Conservation (phyloP, 2,113 vertebrate species). For the Gallinago media region DNA sequence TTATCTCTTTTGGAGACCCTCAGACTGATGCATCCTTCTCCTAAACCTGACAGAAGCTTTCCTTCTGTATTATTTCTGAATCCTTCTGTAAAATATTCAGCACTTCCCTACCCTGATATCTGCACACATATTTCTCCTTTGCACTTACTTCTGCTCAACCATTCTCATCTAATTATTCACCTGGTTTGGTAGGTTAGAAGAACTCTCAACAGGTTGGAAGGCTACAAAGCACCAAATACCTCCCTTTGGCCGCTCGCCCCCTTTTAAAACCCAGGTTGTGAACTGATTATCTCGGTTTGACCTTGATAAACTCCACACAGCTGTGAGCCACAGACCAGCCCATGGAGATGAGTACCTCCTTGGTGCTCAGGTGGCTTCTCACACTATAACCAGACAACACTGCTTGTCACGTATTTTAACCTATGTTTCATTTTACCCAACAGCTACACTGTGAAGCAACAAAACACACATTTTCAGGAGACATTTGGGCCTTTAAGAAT, state of each 20-base stretch:
- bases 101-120: not conserved
- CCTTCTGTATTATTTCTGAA: no score
- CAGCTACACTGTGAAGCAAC: not conserved
- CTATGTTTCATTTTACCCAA: not conserved
- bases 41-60: not conserved
- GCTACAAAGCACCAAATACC: not conserved
- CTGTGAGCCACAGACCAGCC: not conserved
- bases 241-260: not conserved
- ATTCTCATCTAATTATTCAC: not conserved
- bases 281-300: not conserved
- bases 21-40: not conserved
- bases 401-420: not conserved
- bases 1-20: not conserved
- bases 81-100: not conserved
- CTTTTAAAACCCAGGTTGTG: not conserved
- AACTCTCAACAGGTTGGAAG: not conserved
- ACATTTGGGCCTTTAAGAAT: not conserved
- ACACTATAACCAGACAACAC: not conserved
- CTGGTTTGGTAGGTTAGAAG: not conserved
- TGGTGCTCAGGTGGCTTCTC: not conserved
- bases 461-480: not conserved
- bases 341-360: not conserved
- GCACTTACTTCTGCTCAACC: not conserved
- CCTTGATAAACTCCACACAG: not conserved
- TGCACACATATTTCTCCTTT: not conserved